Evolutionary conservation across 2,888 invertebrate species (phyloP).

Genomic region (Sisyra terminalis): DNA sequence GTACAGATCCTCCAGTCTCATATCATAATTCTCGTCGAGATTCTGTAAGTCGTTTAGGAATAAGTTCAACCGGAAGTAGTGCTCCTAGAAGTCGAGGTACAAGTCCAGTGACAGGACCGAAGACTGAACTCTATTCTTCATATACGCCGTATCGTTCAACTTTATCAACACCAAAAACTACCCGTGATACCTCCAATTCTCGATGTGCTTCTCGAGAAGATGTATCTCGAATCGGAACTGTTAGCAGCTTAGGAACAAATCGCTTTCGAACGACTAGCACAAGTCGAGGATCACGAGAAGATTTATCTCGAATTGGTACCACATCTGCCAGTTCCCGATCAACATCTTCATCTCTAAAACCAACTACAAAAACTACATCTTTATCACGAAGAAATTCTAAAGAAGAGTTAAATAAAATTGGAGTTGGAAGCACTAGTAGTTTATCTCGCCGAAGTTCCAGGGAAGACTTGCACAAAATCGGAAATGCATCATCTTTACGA

Average conservation of each 20-base stretch:
- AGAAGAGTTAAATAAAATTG: neutral
- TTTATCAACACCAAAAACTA: neutral
- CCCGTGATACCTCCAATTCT: neutral
- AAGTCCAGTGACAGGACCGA: constrained; percentile 4
- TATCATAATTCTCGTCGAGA: neutral
- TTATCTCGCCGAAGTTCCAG: constrained; percentile 7
- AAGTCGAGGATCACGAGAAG: constrained; percentile 5
- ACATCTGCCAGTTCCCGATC: neutral
- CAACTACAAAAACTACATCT: neutral
- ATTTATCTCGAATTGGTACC: constrained; percentile 3
- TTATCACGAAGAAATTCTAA: neutral
- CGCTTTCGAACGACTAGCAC: constrained; percentile 1
- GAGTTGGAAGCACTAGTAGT: neutral
- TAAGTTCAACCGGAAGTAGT: neutral
- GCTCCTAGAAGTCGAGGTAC: constrained; percentile 4
- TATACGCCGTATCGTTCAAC: constrained; percentile 2
- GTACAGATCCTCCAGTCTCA: constrained; percentile 1
- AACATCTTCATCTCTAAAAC: neutral
- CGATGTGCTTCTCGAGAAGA: constrained; percentile 7
- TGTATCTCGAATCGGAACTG: constrained; percentile 3
- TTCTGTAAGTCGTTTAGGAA: neutral
- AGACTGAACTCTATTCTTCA: constrained; percentile 3
- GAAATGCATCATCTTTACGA: neutral
- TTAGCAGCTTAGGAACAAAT: neutral
- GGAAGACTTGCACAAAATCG: constrained; percentile 5